Conservation (phyloP, 2,797 vertebrate genomes). For the Pangasius krempfi region DNA sequence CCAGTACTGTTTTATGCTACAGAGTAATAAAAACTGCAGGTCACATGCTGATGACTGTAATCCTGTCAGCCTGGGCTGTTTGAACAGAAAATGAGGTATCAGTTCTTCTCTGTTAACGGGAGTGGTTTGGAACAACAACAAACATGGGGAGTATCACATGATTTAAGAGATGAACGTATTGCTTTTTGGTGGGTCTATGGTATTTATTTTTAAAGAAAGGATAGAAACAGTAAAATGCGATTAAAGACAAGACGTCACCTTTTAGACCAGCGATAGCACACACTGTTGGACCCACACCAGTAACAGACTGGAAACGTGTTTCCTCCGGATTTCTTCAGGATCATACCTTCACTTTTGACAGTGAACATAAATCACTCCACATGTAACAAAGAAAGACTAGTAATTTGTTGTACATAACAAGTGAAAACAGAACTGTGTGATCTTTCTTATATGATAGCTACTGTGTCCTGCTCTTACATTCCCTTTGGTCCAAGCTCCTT, state of each 20-base stretch:
- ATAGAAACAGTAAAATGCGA: slow-evolving; percentile 1
- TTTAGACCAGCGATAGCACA: slow-evolving; percentile 65
- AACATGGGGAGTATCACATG: background rate
- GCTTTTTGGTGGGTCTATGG: background rate
- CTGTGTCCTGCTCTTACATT: slow-evolving; percentile 52
- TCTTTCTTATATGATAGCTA: background rate
- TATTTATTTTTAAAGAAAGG: slow-evolving; percentile 4
- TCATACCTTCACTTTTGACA: slow-evolving; percentile 59
- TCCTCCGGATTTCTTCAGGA: slow-evolving; percentile 64
- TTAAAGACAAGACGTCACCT: slow-evolving; percentile 46
- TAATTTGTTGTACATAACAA: too few species aligned
- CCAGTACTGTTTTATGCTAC: slow-evolving; percentile 42
- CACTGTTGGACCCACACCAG: slow-evolving; percentile 63
- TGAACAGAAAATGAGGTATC: slow-evolving; percentile 43
- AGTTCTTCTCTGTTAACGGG: slow-evolving; percentile 24
- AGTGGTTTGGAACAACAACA: slow-evolving; percentile 34
- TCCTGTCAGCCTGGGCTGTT: slow-evolving; percentile 32
- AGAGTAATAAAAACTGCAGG: slow-evolving; percentile 31
- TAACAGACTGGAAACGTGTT: slow-evolving; percentile 61
- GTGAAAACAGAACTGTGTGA: background rate
- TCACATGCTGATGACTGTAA: slow-evolving; percentile 44
- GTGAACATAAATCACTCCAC: background rate
- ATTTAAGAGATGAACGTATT: slow-evolving; percentile 21
- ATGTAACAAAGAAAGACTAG: too few species aligned
- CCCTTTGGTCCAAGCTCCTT: slow-evolving; percentile 57